These are phyloP conservation scores for Malurus melanocephalus DNA, from an alignment of 2,113 vertebrate species.

Conservation along the genomic window DNA sequence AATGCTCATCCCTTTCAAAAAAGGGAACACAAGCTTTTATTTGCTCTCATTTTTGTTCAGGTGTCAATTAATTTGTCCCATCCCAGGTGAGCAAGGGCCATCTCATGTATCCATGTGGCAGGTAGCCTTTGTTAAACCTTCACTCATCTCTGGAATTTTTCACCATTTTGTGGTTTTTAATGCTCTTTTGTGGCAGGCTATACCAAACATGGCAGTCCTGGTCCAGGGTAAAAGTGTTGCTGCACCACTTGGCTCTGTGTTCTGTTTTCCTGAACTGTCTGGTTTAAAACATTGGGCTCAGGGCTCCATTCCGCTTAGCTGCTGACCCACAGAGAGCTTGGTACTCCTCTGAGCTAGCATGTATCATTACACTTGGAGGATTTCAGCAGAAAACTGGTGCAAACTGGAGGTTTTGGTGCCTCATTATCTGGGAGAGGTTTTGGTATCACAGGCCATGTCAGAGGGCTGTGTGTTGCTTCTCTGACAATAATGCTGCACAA, in stretches of 20 bases:
- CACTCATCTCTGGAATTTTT: background rate
- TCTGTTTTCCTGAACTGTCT: background rate
- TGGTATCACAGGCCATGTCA: fast-evolving
- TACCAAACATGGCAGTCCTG: background rate
- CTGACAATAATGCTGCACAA: background rate
- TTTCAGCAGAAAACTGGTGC: background rate
- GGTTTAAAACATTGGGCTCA: background rate
- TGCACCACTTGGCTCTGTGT: background rate
- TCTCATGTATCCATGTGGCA: background rate
- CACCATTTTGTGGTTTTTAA: background rate
- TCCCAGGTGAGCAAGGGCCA: background rate
- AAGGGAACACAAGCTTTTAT: background rate
- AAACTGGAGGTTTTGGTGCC: background rate
- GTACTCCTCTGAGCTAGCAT: background rate
- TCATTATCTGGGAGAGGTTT: background rate
- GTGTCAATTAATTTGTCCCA: background rate
- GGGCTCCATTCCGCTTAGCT: background rate
- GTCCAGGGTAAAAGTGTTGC: background rate
- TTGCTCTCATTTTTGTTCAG: background rate
- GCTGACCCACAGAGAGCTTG: background rate
- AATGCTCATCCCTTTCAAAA: background rate
- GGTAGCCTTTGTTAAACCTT: background rate
- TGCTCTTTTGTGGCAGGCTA: background rate
- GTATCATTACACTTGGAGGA: fast-evolving
- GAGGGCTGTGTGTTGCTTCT: background rate